Conservation (phyloP, 2,888 invertebrate genomes). For the Andrena marginata region DNA sequence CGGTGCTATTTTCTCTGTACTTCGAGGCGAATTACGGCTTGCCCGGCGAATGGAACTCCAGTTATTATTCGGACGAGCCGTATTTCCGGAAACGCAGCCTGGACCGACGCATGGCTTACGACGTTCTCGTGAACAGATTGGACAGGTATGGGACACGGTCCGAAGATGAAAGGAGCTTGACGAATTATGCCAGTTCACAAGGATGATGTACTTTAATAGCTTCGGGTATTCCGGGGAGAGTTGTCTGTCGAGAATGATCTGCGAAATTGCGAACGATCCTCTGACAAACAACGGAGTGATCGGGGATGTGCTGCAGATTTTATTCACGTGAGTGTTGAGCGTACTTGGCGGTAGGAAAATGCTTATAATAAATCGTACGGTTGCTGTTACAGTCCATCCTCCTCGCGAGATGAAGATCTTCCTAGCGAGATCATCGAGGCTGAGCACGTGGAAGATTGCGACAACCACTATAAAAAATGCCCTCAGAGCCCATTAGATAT, state of each 20-base stretch:
- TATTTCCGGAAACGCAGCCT: slow-evolving; percentile 83
- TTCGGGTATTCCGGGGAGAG: slow-evolving; percentile 86
- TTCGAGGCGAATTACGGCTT: slow-evolving; percentile 90
- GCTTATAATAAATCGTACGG: neutral
- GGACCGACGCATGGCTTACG: slow-evolving; percentile 86
- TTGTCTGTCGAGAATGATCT: slow-evolving; percentile 89
- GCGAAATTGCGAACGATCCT: slow-evolving; percentile 87
- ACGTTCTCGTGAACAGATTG: slow-evolving; percentile 86
- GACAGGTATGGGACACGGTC: slow-evolving; percentile 85
- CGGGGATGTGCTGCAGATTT: slow-evolving; percentile 89
- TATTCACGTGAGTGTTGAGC: slow-evolving; percentile 88
- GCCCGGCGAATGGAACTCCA: slow-evolving; percentile 86
- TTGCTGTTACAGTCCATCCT: slow-evolving; percentile 86
- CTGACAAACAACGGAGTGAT: slow-evolving; percentile 87
- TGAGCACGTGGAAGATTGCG: slow-evolving; percentile 86
- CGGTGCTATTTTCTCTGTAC: slow-evolving; percentile 90
- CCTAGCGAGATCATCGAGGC: slow-evolving; percentile 86
- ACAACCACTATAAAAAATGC: slow-evolving; percentile 85
- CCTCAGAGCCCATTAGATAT: slow-evolving; percentile 86
- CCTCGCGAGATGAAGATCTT: slow-evolving; percentile 86
- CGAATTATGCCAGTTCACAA: no score
- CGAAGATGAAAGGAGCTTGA: no score
- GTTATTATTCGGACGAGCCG: slow-evolving; percentile 64
- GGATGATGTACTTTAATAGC: slow-evolving; percentile 28
- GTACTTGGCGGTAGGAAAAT: neutral